phyloP scores from a whole-genome alignment of 1,140 invertebrate species.

The Andrena cerasifolii region DNA sequence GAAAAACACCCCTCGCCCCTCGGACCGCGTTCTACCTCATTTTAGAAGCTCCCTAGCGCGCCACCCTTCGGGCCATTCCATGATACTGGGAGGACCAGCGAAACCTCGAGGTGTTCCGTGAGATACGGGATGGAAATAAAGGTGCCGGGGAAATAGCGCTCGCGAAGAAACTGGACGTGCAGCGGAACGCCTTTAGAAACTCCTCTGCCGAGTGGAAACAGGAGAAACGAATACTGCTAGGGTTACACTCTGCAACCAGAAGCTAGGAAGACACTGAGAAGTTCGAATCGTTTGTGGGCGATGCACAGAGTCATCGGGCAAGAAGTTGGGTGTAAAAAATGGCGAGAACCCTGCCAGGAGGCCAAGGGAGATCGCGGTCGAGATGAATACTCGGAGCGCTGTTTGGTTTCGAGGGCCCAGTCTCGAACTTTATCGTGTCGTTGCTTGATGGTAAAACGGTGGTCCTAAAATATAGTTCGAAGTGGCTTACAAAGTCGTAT shows the following conservation, averaged over 20 bases:
- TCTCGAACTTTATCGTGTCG: too few relatives aligned
- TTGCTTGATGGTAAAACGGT: too few relatives aligned
- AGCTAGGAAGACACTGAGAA: neutral
- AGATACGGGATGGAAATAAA: constrained; percentile 20
- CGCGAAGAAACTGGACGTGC: neutral
- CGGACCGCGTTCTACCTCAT: neutral
- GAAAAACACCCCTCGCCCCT: constrained; percentile 45
- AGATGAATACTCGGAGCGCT: too few relatives aligned
- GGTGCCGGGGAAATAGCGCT: neutral
- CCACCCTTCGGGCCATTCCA: constrained; percentile 14
- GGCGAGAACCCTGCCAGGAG: too few relatives aligned
- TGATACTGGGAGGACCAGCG: constrained; percentile 34
- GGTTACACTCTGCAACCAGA: neutral
- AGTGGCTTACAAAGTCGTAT: too few relatives aligned
- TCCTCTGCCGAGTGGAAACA: neutral
- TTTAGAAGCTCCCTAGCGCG: neutral
- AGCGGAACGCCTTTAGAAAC: neutral
- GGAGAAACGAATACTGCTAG: neutral
- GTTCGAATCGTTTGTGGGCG: neutral
- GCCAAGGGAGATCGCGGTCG: too few relatives aligned
- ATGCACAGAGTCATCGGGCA: too few relatives aligned
- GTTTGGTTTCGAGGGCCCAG: too few relatives aligned
- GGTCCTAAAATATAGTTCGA: too few relatives aligned
- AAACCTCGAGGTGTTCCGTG: constrained; percentile 14
- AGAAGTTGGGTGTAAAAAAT: too few relatives aligned